Percentiles rank a stretch among this genome's conserved stretches.
Evolutionary conservation across 2,888 invertebrate genomes (phyloP).

Genomic region (Amphimallon solstitiale): DNA sequence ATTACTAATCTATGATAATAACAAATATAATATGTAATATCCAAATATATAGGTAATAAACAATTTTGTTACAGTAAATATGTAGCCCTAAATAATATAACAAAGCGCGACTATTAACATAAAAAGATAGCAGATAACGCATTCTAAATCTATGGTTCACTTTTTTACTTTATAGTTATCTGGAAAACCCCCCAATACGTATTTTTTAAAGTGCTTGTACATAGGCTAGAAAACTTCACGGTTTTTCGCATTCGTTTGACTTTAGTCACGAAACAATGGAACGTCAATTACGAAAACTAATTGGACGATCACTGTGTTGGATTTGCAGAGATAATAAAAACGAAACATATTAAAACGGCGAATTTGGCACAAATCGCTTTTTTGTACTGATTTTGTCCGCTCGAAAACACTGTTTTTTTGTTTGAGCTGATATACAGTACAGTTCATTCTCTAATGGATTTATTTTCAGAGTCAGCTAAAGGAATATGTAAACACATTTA

Average conservation of each 20-base stretch:
- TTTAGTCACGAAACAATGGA: slow-evolving; percentile 19
- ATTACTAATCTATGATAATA: too few species aligned
- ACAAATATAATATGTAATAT: too few species aligned
- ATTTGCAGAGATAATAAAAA: slow-evolving; percentile 8
- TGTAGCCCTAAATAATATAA: too few species aligned
- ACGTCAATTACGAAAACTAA: slow-evolving; percentile 30
- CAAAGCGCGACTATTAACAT: too few species aligned
- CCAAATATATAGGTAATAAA: too few species aligned
- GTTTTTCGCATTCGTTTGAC: slow-evolving; percentile 1
- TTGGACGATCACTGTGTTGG: slow-evolving; percentile 8
- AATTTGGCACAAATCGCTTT: not conserved
- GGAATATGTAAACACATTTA: too few species aligned
- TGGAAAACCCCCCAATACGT: not conserved
- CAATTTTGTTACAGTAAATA: too few species aligned
- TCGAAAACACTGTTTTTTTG: not conserved
- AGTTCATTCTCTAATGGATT: too few species aligned
- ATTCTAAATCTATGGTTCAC: too few species aligned
- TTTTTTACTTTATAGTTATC: not conserved
- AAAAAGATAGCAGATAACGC: too few species aligned
- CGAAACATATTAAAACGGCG: slow-evolving; percentile 7
- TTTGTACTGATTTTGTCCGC: not conserved
- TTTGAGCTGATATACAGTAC: not conserved
- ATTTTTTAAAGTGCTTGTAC: not conserved
- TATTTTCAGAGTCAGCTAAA: too few species aligned
- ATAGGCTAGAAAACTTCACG: slow-evolving; percentile 20